Base-by-base conservation (phyloP, 1,140 invertebrate genomes). In the Vanessa tameamea region DNA sequence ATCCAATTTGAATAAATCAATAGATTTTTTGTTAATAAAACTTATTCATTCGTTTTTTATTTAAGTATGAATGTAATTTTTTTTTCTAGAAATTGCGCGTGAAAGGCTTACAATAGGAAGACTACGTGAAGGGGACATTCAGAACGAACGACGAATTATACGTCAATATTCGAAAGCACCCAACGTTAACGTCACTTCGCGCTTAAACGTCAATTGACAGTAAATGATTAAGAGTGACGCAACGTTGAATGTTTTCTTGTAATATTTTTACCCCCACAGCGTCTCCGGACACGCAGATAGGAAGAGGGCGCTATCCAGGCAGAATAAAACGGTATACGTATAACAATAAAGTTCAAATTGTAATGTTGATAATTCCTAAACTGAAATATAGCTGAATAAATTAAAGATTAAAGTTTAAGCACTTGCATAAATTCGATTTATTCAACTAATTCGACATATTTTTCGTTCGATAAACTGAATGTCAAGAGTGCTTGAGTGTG, bases 221-320 rank as follows among this genome's bases (percentile, higher is more conserved):
- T 23, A 57, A 16, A 23, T 57, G 9, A 57, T 26, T 23, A 23
- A 57, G 1, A 16, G n/a, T 15, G 2, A 53, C 16, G 43, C 51
- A 75, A 65, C 47, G 55, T 55, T 64, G 63, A 53, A 65, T 66
- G 37, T 64, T 66, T 69, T 51, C 59, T 31, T 63, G 47, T 50
- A 61, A 72, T 64, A 59, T 64, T 47, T 59, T 84, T 86, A 86
- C 86, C 86, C 84, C 81, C 81, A 87, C 61, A 82, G 77, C 64
- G 82, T 76, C 61, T 87, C 85, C 80, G 85, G 85, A 80, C 82
- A 86, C 78, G 84, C 79, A 50, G 86, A 79, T 26, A 87, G 77
- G 79, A 86, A 87, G 71, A 86, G 83, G 48, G 78, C 80, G 77
- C 85, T 87, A 78, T 82, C 72, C 79, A 72, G 73, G 68, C 72